A percentile compares a stretch with the other conserved stretches of the same genome.
Evolutionary conservation across 1,140 invertebrate genomes (phyloP).

Genomic region (Papilio polytes): DNA sequence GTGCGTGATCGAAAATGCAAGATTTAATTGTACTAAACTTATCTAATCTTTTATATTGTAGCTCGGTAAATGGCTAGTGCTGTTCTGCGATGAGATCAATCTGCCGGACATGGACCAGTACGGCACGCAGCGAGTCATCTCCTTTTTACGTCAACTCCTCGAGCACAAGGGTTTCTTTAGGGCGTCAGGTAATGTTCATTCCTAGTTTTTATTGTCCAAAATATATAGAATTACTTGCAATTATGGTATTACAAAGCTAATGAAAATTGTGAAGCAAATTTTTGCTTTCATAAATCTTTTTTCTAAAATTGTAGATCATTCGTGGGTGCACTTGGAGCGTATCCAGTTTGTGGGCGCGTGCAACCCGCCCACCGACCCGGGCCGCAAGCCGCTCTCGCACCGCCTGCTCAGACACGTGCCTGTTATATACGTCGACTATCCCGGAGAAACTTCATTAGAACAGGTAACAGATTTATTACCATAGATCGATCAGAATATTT

Average conservation of each 20-base stretch:
- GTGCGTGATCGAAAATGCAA: no score
- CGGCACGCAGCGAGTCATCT: conserved; percentile 99
- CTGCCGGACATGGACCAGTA: conserved; percentile 99
- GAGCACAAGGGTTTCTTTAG: conserved; percentile 97
- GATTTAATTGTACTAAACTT: no score
- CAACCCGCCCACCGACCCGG: conserved; percentile 99
- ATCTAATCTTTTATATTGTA: conserved; percentile 67
- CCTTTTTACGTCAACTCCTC: conserved; percentile 98
- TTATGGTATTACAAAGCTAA: conserved; percentile 7
- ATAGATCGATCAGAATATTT: no score
- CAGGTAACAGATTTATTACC: conserved; percentile 85
- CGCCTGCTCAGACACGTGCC: conserved; percentile 97
- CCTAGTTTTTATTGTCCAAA: no score
- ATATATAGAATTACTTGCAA: no score
- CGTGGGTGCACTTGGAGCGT: conserved; percentile 98
- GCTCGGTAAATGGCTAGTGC: conserved; percentile 98
- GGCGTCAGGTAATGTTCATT: conserved; percentile 84
- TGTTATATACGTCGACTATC: conserved; percentile 99
- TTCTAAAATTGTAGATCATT: conserved; percentile 88
- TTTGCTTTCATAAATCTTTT: not conserved
- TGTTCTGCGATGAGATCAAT: conserved; percentile 99
- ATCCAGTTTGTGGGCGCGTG: conserved; percentile 99
- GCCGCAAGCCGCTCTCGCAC: conserved; percentile 98
- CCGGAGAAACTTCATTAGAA: conserved; percentile 98
- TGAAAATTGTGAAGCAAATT: not conserved